Percentiles rank a stretch among this genome's conserved stretches.
These are phyloP conservation scores for Myodes glareolus DNA, from an alignment of 2,113 vertebrate genomes.

Conservation along the genomic window DNA sequence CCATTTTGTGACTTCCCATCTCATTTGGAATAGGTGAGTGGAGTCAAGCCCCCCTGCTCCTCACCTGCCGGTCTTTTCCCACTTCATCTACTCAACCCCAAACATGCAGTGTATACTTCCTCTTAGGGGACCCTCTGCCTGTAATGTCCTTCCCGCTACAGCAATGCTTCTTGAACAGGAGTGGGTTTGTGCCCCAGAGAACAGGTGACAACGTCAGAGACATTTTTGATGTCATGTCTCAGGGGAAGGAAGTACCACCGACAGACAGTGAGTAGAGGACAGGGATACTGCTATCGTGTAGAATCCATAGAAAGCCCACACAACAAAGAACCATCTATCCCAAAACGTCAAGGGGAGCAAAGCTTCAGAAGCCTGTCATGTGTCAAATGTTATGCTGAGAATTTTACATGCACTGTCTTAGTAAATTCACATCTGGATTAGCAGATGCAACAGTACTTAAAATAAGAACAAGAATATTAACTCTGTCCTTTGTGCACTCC, in stretches of 20 bases:
- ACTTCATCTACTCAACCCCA: not conserved
- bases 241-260: not conserved
- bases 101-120: too few species aligned
- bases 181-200: not conserved
- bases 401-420: not conserved
- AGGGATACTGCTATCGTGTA: not conserved
- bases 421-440: not conserved
- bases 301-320: not conserved
- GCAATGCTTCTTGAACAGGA: not conserved
- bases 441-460: not conserved
- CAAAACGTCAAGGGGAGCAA: not conserved
- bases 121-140: not conserved
- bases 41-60: not conserved
- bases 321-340: not conserved
- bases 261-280: not conserved
- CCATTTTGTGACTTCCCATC: not conserved
- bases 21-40: not conserved
- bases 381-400: not conserved
- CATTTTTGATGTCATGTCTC: not conserved
- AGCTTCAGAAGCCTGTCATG: not conserved
- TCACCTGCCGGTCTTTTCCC: not conserved
- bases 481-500: slow-evolving; percentile 19
- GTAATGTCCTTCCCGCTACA: not conserved
- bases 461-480: not conserved
- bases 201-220: not conserved